Conservation (phyloP, 2,113 vertebrate species). For the Callionymus lyra region DNA sequence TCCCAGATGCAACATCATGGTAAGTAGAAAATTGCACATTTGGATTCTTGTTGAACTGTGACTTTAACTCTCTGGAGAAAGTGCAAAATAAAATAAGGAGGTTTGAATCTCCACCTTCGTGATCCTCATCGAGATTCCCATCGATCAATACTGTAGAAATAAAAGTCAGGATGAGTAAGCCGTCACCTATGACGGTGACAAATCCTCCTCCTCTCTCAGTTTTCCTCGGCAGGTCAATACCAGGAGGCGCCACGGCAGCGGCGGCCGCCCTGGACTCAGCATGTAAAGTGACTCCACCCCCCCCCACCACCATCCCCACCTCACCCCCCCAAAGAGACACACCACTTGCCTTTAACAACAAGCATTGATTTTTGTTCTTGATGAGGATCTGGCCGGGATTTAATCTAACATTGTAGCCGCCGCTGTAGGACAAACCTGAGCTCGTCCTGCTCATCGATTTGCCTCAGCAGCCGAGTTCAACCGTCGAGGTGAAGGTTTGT, state of each 20-base stretch:
- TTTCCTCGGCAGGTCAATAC: slow-evolving; percentile 75
- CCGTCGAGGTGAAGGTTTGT: not conserved
- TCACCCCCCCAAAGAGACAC: no score
- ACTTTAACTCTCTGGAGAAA: no score
- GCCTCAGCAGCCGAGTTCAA: slow-evolving; percentile 64
- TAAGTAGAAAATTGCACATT: no score
- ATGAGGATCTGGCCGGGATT: slow-evolving; percentile 88
- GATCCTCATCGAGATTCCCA: no score
- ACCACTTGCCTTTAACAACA: slow-evolving; percentile 75
- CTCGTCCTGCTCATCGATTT: slow-evolving; percentile 89
- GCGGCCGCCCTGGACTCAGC: slow-evolving; percentile 67
- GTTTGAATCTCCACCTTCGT: no score
- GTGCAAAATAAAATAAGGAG: no score
- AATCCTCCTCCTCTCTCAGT: slow-evolving; percentile 19
- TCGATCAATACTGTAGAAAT: slow-evolving; percentile 5
- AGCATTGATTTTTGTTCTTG: slow-evolving; percentile 85
- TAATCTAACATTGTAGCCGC: slow-evolving; percentile 94
- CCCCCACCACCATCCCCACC: slow-evolving; percentile 51
- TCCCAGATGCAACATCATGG: no score
- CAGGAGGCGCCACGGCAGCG: slow-evolving; percentile 74
- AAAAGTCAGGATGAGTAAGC: slow-evolving; percentile 5
- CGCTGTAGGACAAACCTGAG: slow-evolving; percentile 83
- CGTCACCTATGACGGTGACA: slow-evolving; percentile 11
- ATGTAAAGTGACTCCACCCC: slow-evolving; percentile 74
- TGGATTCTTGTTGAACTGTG: no score